Evolutionary conservation across 1,140 invertebrate species (phyloP), one percentile per base, ranked within the genome.

Genomic region (Elysia chlorotica): DNA sequence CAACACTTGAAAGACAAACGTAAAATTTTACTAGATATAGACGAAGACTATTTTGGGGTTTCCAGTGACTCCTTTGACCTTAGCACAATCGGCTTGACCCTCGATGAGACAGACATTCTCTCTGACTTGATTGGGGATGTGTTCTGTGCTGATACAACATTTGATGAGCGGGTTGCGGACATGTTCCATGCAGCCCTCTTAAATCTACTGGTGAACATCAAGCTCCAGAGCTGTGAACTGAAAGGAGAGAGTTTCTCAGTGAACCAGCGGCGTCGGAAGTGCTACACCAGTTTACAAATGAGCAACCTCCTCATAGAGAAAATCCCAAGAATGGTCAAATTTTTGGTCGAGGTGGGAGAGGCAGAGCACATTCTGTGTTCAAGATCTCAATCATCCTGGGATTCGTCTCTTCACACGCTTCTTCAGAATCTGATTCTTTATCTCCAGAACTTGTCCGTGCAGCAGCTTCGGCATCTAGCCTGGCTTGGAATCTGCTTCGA

Each of bases 1-100:
- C 68, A 74, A 56, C 78, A 75, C 69, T 56, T 75, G 41, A 31
- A 21, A 48, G 68, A 65, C 2, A 72, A 74, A n/a, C 74, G 77
- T 0, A 74, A 71, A 35, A 19, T 83, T 5, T 75, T 83, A 35
- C 66, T 82, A 25, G 82, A 83, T 63, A 78, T 83, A 62, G 82
- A 83, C 54, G 78, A 82, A 57, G 82, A 83, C 76, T 82, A 74
- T 48, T 83, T 74, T 65, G 82, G 82, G 3, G 79, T 77, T 67
- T 78, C 78, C 67, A 71, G 74, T 56, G 81, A 75, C 10, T 69
- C 73, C 1, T 68, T 76, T 56, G 68, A 76, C 3, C 53, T 83
- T 3, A 23, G 74, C 4, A 66, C 78, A 30, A 38, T 56, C 17
- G 77, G 74, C 2, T 48, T 80, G 0, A n/a, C 59, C 2, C 54